These are phyloP conservation scores for Macrosteles quadrilineatus DNA, from an alignment of 1,140 invertebrate genomes.

Conservation along the genomic window DNA sequence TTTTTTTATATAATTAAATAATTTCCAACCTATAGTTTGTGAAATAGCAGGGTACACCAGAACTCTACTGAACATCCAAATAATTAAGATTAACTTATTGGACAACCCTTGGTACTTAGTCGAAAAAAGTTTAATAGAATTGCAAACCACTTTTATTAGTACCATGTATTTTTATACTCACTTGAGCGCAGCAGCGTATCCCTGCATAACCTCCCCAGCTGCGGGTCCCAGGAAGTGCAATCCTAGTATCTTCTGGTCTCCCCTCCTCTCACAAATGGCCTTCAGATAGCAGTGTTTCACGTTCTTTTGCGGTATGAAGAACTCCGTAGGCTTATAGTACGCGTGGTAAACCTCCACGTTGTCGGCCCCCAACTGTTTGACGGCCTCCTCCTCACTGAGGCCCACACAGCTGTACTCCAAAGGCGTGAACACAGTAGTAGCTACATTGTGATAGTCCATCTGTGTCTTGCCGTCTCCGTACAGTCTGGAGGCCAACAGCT, in stretches of 20 bases:
- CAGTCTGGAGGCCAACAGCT: constrained; percentile 75
- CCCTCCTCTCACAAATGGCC: constrained; percentile 65
- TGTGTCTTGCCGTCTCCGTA: constrained; percentile 59
- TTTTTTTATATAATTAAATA: too few species aligned
- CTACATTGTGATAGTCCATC: constrained; percentile 92
- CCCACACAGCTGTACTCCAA: constrained; percentile 96
- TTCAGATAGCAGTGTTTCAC: constrained; percentile 79
- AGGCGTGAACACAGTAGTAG: constrained; percentile 97
- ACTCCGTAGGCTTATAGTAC: constrained; percentile 94
- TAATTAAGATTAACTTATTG: too few species aligned
- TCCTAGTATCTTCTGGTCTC: constrained; percentile 82
- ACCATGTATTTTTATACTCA: too few species aligned
- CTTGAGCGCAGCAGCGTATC: constrained; percentile 84
- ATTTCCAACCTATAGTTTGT: too few species aligned
- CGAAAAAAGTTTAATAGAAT: too few species aligned
- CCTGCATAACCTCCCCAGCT: constrained; percentile 97
- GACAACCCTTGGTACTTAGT: too few species aligned
- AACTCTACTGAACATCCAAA: too few species aligned
- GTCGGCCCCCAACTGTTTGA: constrained; percentile 64
- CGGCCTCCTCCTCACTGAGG: constrained; percentile 87
- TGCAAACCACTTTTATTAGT: too few species aligned
- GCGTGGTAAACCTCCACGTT: constrained; percentile 63
- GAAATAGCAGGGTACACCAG: too few species aligned
- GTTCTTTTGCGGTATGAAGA: constrained; percentile 84
- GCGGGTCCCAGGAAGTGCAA: constrained; percentile 95